phyloP scores from a whole-genome alignment of 2,113 vertebrate species.

The Desmodus rotundus region DNA sequence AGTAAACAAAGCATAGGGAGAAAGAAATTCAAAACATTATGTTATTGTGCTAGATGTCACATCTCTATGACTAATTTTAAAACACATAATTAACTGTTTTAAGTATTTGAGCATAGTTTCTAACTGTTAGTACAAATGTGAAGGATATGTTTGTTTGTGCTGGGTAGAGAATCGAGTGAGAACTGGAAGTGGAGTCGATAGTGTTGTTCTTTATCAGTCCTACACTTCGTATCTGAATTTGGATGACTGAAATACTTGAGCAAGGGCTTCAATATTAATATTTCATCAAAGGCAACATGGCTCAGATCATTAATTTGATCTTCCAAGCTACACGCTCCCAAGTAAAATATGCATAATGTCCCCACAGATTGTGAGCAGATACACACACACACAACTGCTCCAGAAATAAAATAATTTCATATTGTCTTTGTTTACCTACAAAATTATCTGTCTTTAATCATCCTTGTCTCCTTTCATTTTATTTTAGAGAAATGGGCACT shows the following conservation, averaged over 20 bases:
- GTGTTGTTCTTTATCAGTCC: neutral
- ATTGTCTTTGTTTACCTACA: neutral
- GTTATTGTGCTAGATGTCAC: neutral
- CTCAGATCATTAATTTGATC: neutral
- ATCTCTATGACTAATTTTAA: neutral
- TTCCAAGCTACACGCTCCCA: neutral
- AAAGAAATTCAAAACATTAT: neutral
- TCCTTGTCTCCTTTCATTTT: neutral
- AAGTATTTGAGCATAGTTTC: neutral
- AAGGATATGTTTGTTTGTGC: neutral
- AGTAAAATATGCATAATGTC: neutral
- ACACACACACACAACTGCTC: neutral
- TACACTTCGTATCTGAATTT: neutral
- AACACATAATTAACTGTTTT: neutral
- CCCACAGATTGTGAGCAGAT: neutral
- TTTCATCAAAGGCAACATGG: neutral
- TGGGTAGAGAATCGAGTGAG: neutral
- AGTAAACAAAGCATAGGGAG: neutral
- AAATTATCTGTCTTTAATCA: neutral
- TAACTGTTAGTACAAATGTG: neutral
- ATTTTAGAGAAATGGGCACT: neutral
- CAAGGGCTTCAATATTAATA: neutral
- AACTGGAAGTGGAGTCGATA: neutral
- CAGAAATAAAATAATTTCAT: slow-evolving; percentile 9
- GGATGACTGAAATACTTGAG: neutral